Base-by-base conservation (phyloP, 2,797 vertebrate species). In the Chelmon rostratus region DNA sequence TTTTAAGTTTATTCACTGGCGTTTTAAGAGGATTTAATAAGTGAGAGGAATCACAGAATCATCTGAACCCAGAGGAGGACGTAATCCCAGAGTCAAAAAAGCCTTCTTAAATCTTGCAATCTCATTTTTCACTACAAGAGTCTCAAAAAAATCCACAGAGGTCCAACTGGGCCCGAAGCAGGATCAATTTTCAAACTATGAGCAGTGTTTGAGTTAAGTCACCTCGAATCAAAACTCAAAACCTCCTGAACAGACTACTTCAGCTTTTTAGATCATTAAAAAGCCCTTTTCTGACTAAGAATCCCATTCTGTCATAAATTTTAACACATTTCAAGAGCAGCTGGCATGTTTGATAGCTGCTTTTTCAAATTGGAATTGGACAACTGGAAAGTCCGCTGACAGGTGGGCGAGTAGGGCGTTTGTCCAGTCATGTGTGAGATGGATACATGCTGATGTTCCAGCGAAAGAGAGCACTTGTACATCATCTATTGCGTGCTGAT, bases 401-500 rank as follows among this genome's bases (percentile, higher is more conserved):
- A 84, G 75, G 10, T 21, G 18, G 56, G 62, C 23, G 49, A 67
- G 67, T n/a, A 37, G 49, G 42, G 61, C 19, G 72, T 70, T 82
- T 64, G 65, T 82, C 76, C 66, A 76, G 70, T 72, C 77, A 76
- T 73, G 81, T 76, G 82, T 53, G 49, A 68, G 84, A 83, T 72
- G 38, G 67, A 89, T 79, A 78, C 64, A 68, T 59, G 68, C 59
- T 68, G 72, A 83, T 67, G 78, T 65, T 83, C 68, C 72, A 78
- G 75, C 25, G 10, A 57, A 67, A 67, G 71, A 73, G 56, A 65
- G 57, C 52, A 33, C 33, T 82, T 49, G 13, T 90, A 68, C 85
- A 83, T 88, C 76, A 84, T 87, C 68, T 59, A 78, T 80, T 81
- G 68, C 79, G 63, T 13, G 16, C 40, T 42, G 8, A n/a, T 81